Conservation (phyloP, 2,797 vertebrate species). For the Anguilla marmorata region DNA sequence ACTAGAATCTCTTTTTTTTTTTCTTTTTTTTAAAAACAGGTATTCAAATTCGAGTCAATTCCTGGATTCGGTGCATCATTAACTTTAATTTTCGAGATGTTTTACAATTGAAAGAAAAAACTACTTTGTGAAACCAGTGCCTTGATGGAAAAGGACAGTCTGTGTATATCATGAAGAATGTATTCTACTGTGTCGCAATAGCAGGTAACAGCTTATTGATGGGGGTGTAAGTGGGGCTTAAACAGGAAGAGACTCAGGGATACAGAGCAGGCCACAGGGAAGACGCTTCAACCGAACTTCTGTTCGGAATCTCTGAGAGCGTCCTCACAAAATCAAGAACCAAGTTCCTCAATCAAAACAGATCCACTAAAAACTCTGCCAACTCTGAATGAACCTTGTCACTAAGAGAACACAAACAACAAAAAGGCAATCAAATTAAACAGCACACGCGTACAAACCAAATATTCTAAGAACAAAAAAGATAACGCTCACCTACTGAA, state of each 20-base stretch:
- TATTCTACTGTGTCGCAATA: not conserved
- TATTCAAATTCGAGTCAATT: not conserved
- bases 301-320: too few species aligned
- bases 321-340: not conserved
- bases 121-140: not conserved
- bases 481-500: not conserved
- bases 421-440: not conserved
- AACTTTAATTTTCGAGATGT: not conserved
- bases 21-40: not conserved
- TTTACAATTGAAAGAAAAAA: not conserved
- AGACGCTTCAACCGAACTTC: not conserved
- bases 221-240: not conserved
- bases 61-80: not conserved
- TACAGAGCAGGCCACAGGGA: not conserved
- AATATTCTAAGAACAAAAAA: not conserved
- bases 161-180: not conserved
- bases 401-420: not conserved
- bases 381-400: too few species aligned
- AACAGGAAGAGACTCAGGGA: not conserved
- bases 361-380: not conserved
- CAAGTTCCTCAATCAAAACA: not conserved
- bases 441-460: not conserved
- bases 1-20: not conserved
- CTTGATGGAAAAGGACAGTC: not conserved
- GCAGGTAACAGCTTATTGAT: not conserved